Percentiles rank a stretch among this genome's conserved stretches.
Evolutionary conservation across 2,888 invertebrate species (phyloP).

Genomic region (Ctena decussata): DNA sequence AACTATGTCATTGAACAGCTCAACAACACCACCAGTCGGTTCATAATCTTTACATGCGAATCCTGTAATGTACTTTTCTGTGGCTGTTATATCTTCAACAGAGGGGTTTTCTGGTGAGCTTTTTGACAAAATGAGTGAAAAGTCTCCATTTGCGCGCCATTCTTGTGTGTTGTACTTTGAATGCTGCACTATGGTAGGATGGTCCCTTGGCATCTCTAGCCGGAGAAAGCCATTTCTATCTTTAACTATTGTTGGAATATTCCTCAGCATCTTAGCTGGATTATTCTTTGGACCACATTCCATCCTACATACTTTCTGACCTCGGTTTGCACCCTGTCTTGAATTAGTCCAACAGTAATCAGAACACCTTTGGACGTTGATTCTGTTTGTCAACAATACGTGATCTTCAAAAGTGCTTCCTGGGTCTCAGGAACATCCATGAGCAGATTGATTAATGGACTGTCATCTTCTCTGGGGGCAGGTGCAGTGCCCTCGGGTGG

Average conservation of each 20-base stretch:
- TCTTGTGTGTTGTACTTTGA: conserved; percentile 66
- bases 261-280: conserved; percentile 39
- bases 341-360: conserved; percentile 3
- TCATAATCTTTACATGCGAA: conserved; percentile 1
- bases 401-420: conserved; percentile 66
- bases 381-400: conserved; percentile 38
- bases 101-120: conserved; percentile 62
- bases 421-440: conserved; percentile 67
- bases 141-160: conserved; percentile 64
- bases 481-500: neutral
- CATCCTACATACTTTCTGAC: conserved; percentile 56
- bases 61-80: neutral
- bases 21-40: neutral
- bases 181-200: conserved; percentile 67
- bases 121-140: conserved; percentile 65
- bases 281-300: conserved; percentile 49
- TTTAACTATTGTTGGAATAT: conserved; percentile 47
- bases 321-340: neutral
- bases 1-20: neutral
- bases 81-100: neutral
- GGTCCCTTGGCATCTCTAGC: conserved; percentile 70
- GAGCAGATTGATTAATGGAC: conserved; percentile 65
- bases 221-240: conserved; percentile 65
- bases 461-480: conserved; percentile 55
- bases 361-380: conserved; percentile 47